Conservation (phyloP, 2,113 vertebrate genomes). For the Tachysurus fulvidraco region DNA sequence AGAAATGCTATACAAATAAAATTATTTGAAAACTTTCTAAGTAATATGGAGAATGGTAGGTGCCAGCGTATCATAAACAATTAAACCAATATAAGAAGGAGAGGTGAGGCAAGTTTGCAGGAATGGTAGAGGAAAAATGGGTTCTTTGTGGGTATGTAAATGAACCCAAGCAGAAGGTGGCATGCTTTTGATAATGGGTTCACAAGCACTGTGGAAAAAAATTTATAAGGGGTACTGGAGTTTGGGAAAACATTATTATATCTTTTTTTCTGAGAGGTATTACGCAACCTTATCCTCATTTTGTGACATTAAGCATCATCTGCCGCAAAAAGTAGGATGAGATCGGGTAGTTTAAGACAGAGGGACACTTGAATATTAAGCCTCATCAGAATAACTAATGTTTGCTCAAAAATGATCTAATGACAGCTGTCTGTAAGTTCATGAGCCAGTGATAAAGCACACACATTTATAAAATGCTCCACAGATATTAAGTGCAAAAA, state of each 20-base stretch:
- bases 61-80: conserved; percentile 31
- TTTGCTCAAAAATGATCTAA: too few species aligned
- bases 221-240: too few species aligned
- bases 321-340: background rate
- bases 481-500: background rate
- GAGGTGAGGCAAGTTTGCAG: background rate
- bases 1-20: too few species aligned
- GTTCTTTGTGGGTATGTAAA: too few species aligned
- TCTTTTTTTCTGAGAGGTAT: background rate
- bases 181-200: conserved; percentile 50
- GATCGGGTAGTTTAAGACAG: background rate
- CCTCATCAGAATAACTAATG: too few species aligned
- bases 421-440: too few species aligned
- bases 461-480: background rate
- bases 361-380: too few species aligned
- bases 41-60: background rate
- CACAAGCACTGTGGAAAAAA: background rate
- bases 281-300: background rate
- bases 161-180: conserved; percentile 47
- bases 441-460: background rate
- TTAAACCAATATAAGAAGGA: conserved; percentile 43
- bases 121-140: too few species aligned
- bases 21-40: background rate
- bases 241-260: background rate
- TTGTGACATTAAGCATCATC: background rate